Evolutionary conservation across 2,888 invertebrate species (phyloP).

Genomic region (Microctonus brassicae): DNA sequence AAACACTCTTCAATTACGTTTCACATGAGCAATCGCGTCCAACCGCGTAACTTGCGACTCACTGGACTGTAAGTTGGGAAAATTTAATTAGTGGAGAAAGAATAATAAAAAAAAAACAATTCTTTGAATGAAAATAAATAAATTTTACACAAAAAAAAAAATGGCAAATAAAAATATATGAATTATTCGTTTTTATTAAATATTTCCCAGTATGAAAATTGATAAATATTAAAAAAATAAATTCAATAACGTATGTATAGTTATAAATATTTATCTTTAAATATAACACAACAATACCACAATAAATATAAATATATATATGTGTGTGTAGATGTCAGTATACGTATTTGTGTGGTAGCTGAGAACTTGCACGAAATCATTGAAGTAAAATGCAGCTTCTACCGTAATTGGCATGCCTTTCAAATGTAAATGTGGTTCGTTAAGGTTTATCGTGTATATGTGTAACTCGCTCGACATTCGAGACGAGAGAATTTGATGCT

Average conservation of each 20-base stretch:
- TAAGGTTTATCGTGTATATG: conserved; percentile 52
- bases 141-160: neutral
- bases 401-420: conserved; percentile 64
- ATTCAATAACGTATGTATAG: too few species aligned
- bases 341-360: neutral
- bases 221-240: too few species aligned
- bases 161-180: neutral
- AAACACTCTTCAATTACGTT: conserved; percentile 13
- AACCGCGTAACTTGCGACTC: conserved; percentile 17
- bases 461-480: neutral
- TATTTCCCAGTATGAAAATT: too few species aligned
- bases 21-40: conserved; percentile 12
- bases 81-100: conserved; percentile 30
- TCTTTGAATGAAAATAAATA: neutral
- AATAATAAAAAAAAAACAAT: neutral
- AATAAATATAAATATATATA: neutral
- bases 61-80: conserved; percentile 7
- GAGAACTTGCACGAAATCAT: conserved; percentile 42
- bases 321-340: neutral
- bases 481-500: neutral
- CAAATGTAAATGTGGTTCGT: conserved; percentile 67
- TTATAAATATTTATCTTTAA: too few species aligned
- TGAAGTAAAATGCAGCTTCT: conserved; percentile 57
- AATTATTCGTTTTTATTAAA: too few species aligned
- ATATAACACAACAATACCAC: neutral